Conservation (phyloP, 2,888 invertebrate species). For the Philereme vetulata region DNA sequence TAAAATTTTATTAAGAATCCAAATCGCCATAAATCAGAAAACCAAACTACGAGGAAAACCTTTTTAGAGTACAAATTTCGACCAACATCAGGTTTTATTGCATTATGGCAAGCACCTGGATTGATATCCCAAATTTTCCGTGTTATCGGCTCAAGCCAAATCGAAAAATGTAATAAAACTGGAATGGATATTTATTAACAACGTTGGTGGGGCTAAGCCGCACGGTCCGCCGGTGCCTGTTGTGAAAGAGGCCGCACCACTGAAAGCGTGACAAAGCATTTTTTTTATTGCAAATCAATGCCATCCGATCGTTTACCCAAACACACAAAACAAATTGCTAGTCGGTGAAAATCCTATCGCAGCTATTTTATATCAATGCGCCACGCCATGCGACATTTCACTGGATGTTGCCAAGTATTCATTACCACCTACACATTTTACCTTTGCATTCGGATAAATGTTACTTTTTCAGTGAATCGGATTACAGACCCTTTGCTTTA, state of each 20-base stretch:
- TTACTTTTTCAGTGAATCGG: slow-evolving; percentile 23
- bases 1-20: too few species aligned
- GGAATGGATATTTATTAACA: slow-evolving; percentile 44
- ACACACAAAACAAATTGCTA: slow-evolving; percentile 66
- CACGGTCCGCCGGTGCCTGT: slow-evolving; percentile 44
- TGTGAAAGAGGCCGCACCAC: slow-evolving; percentile 58
- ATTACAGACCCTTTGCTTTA: slow-evolving; percentile 9
- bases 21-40: too few species aligned
- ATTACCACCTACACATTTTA: slow-evolving; percentile 32
- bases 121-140: slow-evolving; percentile 10
- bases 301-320: slow-evolving; percentile 61
- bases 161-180: slow-evolving; percentile 40
- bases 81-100: slow-evolving; percentile 3
- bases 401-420: slow-evolving; percentile 44
- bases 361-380: slow-evolving; percentile 48
- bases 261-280: slow-evolving; percentile 69
- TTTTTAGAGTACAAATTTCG: background rate
- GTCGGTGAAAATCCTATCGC: slow-evolving; percentile 54
- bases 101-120: slow-evolving; percentile 12
- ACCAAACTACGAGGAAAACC: slow-evolving; percentile 17
- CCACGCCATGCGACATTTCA: slow-evolving; percentile 41
- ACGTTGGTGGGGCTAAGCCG: slow-evolving; percentile 45
- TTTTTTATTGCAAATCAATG: slow-evolving; percentile 75
- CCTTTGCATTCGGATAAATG: slow-evolving; percentile 30
- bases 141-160: slow-evolving; percentile 20